Evolutionary conservation across 1,140 invertebrate species (phyloP).

Genomic region (Whitmania pigra): DNA sequence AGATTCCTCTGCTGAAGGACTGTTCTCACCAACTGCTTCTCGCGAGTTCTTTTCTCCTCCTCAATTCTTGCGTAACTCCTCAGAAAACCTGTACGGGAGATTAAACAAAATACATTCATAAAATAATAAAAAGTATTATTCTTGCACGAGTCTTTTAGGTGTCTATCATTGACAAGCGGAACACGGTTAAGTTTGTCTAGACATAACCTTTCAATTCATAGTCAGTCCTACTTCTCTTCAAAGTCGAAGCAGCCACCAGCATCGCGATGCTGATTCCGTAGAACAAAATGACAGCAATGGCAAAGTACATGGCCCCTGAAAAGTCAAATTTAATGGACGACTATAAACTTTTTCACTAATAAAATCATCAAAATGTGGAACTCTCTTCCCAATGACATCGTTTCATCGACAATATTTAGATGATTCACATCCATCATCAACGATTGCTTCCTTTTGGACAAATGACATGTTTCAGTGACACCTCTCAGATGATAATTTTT

Average conservation of each 20-base stretch:
- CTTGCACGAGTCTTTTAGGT: background rate
- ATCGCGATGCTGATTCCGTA: slow-evolving; percentile 23
- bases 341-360: no score
- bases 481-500: no score
- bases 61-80: slow-evolving; percentile 22
- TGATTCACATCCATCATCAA: no score
- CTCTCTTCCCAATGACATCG: no score
- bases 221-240: slow-evolving; percentile 12
- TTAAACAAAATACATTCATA: background rate
- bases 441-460: no score
- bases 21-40: slow-evolving; percentile 20
- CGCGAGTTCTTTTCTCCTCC: slow-evolving; percentile 9
- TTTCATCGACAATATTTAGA: no score
- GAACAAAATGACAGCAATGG: slow-evolving; percentile 22
- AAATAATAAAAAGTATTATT: background rate
- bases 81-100: slow-evolving; percentile 18
- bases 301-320: slow-evolving; percentile 24
- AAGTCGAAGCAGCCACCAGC: slow-evolving; percentile 18
- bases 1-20: slow-evolving; percentile 18
- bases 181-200: background rate
- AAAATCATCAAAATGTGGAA: no score
- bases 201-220: slow-evolving; percentile 16
- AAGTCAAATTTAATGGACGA: background rate
- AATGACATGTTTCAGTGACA: no score
- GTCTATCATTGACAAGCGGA: background rate